These are phyloP conservation scores for Caenorhabditis imperialis DNA, from an alignment of 2,888 invertebrate species.

Conservation along the genomic window DNA sequence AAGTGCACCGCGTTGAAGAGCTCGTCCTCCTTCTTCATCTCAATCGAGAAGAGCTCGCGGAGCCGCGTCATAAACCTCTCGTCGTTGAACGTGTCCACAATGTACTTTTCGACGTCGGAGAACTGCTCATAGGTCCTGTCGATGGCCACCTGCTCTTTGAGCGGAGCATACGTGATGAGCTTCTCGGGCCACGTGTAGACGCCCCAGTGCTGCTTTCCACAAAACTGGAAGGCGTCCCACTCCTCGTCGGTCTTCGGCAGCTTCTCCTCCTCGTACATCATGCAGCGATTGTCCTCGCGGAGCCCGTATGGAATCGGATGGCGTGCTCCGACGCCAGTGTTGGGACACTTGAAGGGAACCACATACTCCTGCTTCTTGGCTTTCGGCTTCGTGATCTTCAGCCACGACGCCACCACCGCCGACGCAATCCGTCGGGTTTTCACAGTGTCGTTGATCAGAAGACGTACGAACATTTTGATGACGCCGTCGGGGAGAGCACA, in stretches of 20 bases:
- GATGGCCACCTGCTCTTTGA: constrained; percentile 65
- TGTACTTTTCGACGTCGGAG: constrained; percentile 61
- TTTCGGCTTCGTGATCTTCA: constrained; percentile 73
- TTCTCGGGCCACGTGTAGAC: constrained; percentile 82
- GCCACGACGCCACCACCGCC: constrained; percentile 69
- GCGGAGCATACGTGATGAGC: constrained; percentile 70
- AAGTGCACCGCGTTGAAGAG: constrained; percentile 85
- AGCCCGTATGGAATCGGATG: constrained; percentile 79
- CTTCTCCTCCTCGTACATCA: constrained; percentile 63
- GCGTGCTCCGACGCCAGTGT: constrained; percentile 67
- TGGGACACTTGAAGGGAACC: constrained; percentile 51
- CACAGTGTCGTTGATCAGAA: constrained; percentile 86
- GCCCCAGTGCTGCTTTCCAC: constrained; percentile 84
- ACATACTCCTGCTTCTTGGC: constrained; percentile 66
- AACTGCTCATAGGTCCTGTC: constrained; percentile 62
- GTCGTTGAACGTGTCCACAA: constrained; percentile 63
- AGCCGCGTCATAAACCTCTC: constrained; percentile 54
- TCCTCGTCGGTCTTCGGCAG: constrained; percentile 83
- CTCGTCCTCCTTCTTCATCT: constrained; percentile 88
- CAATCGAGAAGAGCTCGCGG: constrained; percentile 62
- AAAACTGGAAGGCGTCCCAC: constrained; percentile 85
- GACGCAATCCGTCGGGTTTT: constrained; percentile 83
- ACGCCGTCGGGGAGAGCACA: constrained; percentile 82
- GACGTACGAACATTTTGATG: constrained; percentile 83
- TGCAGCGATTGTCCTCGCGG: constrained; percentile 82